Evolutionary conservation across 1,140 invertebrate species (phyloP), one percentile per base, ranked within the genome.

Genomic region (Temnothorax longispinosus): DNA sequence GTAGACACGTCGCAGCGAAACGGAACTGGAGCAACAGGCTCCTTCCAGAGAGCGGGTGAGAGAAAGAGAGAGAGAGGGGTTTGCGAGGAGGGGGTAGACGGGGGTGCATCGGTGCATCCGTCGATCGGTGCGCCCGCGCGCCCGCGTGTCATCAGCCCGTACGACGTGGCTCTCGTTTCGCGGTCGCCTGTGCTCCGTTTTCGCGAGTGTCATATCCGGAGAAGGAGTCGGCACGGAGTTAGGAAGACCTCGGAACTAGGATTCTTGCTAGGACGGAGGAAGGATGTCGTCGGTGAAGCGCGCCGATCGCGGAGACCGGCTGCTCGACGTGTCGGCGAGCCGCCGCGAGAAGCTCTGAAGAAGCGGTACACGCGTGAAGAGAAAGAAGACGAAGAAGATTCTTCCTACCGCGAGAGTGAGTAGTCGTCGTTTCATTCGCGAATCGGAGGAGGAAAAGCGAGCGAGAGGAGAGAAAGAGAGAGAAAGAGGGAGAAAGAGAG

Each of bases 401-500:
- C 76, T 75, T 47, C 50, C 56, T 56, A 54, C 5, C 88, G 88
- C 77, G 89, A 90, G 35, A 90, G 89, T 90, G 89, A 90, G 89
- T 90, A 90, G 18, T 47, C 7, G 47, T 82, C 38, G 41, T 71
- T 74, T 82, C 11, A 58, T 47, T 72, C 7, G 69, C 35, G 54
- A 47, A 41, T 35, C 10, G 7, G 84, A 86, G 54, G 44, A 65
- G 11, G 32, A n/a, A 82, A 38, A 64, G 44, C 11, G 38, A 76
- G 74, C 6, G 5, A 11, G 21, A 21, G 27, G 15, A 13, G 8
- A 8, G 13, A 62, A n/a, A 15, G 21, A 21, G 13, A 74, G 52
- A 60, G 35, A 27, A 27, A 56, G 8, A 27, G 18, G 13, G 56
- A 62, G 74, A 54, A 44, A 60, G 60, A 32, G 44, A 72, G 21